Evolutionary conservation across 1,140 invertebrate species (phyloP).

Genomic region (Armadillidium nasatum): DNA sequence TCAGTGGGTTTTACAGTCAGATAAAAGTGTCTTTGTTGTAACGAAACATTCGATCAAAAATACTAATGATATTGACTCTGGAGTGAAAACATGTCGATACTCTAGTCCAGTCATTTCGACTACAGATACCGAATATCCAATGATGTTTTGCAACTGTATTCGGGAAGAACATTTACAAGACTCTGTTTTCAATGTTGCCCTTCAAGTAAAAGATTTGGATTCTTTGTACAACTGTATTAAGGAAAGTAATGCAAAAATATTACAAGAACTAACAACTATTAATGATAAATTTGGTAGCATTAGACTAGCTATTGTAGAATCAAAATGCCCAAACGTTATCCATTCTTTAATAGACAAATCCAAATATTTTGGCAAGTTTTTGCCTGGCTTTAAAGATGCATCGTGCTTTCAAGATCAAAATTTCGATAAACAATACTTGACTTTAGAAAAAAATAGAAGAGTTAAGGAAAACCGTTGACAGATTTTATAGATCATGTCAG

Average conservation of each 20-base stretch:
- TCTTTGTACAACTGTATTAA: slow-evolving; percentile 45
- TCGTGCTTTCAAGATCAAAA: slow-evolving; percentile 9
- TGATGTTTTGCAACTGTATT: slow-evolving; percentile 46
- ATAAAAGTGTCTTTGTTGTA: slow-evolving; percentile 50
- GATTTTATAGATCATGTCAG: slow-evolving; percentile 54
- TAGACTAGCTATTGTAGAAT: slow-evolving; percentile 51
- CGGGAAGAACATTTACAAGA: slow-evolving; percentile 45
- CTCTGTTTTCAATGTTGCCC: slow-evolving; percentile 54
- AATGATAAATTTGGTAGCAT: slow-evolving; percentile 49
- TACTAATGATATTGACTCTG: neutral
- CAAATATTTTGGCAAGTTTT: slow-evolving; percentile 51
- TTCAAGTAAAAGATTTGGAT: slow-evolving; percentile 52
- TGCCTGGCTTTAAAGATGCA: slow-evolving; percentile 50
- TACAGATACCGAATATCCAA: neutral
- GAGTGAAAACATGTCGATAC: neutral
- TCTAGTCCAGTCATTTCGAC: no score
- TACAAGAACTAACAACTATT: slow-evolving; percentile 38
- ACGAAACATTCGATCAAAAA: slow-evolving; percentile 45
- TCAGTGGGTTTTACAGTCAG: slow-evolving; percentile 50
- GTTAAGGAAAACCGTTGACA: slow-evolving; percentile 18
- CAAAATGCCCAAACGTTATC: slow-evolving; percentile 54
- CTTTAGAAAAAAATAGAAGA: no score
- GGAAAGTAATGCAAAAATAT: slow-evolving; percentile 37
- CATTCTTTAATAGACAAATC: slow-evolving; percentile 53
- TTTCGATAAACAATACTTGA: no score